Base-by-base conservation (phyloP, 2,888 invertebrate genomes). In the Acleris cristana region DNA sequence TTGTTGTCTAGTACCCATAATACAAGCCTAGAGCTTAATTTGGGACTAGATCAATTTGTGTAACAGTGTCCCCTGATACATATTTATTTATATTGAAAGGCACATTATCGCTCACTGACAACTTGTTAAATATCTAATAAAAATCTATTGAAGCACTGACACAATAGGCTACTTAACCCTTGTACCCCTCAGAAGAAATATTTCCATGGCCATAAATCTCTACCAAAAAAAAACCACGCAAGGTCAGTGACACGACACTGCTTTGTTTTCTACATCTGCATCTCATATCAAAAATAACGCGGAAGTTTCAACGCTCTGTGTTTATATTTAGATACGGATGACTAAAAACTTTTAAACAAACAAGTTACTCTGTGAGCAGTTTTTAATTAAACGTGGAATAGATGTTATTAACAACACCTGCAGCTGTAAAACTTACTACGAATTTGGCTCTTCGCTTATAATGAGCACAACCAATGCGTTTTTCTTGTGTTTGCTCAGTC, bases 401-500 rank as follows among this genome's bases (percentile, higher is more conserved):
- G 4, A 18, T 21, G n/a, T 26, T 14, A n/a, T 5, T n/a, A 7
- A 21, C 8, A 23, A 23, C 4, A 40, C 14, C 0, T 4, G 26
- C 10, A 8, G 10, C 7, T 19, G 26, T 21, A 34, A 8, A 69
- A 93, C 96, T 95, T 93, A 97, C 97, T 93, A 97, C 96, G 89
- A 97, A 96, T 92, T 97, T 96, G 58, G 96, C 96, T 85, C 96
- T 95, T 79, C 97, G 94, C 85, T 96, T 96, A 83, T 97, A 97
- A 90, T 97, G 97, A 75, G 95, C 95, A 89, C 97, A 97, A 68
- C 97, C 97, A 73, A 94, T 88, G 26, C 93, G 90, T 85, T 94
- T 93, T 79, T 90, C 90, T 72, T 74, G 77, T 66, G 73, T 80
- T 71, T 78, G 72, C 69, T 85, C 87, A 54, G 72, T 70, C 65